Evolutionary conservation across 2,797 vertebrate species (phyloP), one percentile per base, ranked within the genome.

Genomic region (Microtus obscurus): DNA sequence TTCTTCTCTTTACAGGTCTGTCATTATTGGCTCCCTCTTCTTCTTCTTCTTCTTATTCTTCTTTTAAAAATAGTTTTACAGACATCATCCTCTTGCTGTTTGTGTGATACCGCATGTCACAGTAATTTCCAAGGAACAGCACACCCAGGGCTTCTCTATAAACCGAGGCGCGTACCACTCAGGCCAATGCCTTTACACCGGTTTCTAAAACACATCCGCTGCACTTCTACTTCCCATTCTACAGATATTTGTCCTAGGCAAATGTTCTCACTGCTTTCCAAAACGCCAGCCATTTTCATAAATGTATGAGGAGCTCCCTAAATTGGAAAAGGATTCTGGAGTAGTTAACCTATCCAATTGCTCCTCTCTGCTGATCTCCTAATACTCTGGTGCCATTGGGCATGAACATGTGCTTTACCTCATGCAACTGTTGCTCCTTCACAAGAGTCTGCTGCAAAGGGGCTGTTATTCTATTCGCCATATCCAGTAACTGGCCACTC

Each of bases 31-130:
- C 23, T 12, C 7, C 34, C 23, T 82, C 45, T 91, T 87, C 94
- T 40, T 96, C 25, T 87, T 85, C 53, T 78, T 12, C n/a, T n/a
- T n/a, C n/a, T 91, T 87, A 95, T 40, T 96, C 25, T 87, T 85
- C 53, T 78, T 12, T 23, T 85, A 59, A 95, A 92, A 95, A 67
- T 63, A 31, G 0, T 73, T 97, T 65, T 65, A 43, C 71, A 61
- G n/a, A 40, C 34, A 80, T 77, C 48, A 11, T 73, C 7, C 61
- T 85, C 89, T 95, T 83, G 7, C n/a, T 65, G 6, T 77, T 94
- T 53, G 17, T 83, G 19, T 53, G 0, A 13, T 87, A 83, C 88
- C 31, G 2, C 7, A 5, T 25, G 3, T 31, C 90, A 67, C 48
- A 77, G 14, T 93, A 61, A 89, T 85, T 94, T 91, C 67, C 78